These are phyloP conservation scores for Apodemia duryi DNA, from an alignment of 2,888 invertebrate species.

Conservation along the genomic window DNA sequence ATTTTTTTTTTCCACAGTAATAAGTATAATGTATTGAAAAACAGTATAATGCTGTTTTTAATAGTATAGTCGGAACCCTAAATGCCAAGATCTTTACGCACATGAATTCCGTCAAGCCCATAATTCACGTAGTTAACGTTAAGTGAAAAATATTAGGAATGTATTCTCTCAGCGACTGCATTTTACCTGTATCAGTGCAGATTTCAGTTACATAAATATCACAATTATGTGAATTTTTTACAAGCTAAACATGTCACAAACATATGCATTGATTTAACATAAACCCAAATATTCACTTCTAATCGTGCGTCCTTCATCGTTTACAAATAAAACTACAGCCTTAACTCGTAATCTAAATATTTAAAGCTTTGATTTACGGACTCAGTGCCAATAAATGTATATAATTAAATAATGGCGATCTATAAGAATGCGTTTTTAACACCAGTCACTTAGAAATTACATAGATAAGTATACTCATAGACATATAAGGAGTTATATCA, in stretches of 20 bases:
- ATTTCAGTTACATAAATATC: slow-evolving; percentile 12
- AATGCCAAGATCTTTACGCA: background rate
- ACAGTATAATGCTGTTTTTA: no score
- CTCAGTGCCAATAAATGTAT: slow-evolving; percentile 34
- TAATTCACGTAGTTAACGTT: background rate
- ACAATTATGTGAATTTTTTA: slow-evolving; percentile 6
- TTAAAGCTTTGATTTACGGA: slow-evolving; percentile 71
- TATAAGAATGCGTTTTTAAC: background rate
- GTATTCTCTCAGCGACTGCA: background rate
- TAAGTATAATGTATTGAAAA: no score
- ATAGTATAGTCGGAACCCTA: no score
- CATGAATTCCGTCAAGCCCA: background rate
- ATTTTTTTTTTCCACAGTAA: no score
- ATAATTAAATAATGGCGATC: background rate
- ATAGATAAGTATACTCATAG: no score
- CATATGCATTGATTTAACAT: background rate
- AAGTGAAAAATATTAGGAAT: background rate
- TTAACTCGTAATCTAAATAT: slow-evolving; percentile 44
- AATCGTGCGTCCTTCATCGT: slow-evolving; percentile 24
- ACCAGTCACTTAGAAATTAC: background rate
- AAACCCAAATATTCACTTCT: background rate
- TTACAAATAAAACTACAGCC: slow-evolving; percentile 24
- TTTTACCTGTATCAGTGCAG: slow-evolving; percentile 13
- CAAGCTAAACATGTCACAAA: background rate
- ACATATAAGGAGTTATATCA: no score